Evolutionary conservation across 2,888 invertebrate genomes (phyloP).

Genomic region (Euzophera pinguis): DNA sequence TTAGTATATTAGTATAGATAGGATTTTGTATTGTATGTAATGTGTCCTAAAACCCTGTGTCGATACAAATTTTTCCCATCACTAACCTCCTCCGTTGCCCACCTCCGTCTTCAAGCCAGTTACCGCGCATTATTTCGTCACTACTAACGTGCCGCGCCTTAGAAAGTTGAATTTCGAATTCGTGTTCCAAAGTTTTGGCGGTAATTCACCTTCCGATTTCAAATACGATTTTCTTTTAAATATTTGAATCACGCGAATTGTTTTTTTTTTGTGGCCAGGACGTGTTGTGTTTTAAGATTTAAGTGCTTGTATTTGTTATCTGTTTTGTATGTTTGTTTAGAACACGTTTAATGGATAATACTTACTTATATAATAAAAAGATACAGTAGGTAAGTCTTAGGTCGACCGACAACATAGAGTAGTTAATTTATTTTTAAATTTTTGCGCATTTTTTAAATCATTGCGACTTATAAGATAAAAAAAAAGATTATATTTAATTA

Average conservation of each 20-base stretch:
- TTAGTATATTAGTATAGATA: too few relatives aligned
- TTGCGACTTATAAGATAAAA: too few relatives aligned
- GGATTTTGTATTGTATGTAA: too few relatives aligned
- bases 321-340: neutral
- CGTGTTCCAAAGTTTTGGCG: constrained; percentile 9
- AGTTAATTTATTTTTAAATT: too few relatives aligned
- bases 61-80: constrained; percentile 19
- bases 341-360: neutral
- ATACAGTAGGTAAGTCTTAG: neutral
- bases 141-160: constrained; percentile 23
- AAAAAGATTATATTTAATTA: too few relatives aligned
- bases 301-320: neutral
- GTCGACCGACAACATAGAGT: too few relatives aligned
- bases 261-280: constrained; percentile 4
- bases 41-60: too few relatives aligned
- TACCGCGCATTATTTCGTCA: constrained; percentile 30
- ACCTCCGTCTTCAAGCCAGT: constrained; percentile 23
- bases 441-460: too few relatives aligned
- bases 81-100: constrained; percentile 22
- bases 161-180: constrained; percentile 14
- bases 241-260: neutral
- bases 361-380: neutral
- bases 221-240: neutral
- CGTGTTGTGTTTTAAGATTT: neutral
- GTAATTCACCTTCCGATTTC: constrained; percentile 1